Conservation (phyloP, 2,888 invertebrate species). For the Orchesella flavescens region DNA sequence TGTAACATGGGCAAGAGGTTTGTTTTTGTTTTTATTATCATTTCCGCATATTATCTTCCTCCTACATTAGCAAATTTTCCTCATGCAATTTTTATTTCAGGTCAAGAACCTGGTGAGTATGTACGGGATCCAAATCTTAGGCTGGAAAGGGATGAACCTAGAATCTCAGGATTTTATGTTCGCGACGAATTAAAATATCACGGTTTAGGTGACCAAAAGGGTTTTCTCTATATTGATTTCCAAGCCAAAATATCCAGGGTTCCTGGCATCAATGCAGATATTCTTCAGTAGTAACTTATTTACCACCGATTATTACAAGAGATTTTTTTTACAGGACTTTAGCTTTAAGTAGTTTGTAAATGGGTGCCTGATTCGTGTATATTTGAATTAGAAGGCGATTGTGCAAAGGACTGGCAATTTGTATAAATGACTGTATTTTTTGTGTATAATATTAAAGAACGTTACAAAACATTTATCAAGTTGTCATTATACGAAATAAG, state of each 20-base stretch:
- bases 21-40: neutral
- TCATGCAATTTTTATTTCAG: slow-evolving; percentile 2
- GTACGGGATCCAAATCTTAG: slow-evolving; percentile 84
- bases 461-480: too few relatives aligned
- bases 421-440: too few relatives aligned
- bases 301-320: neutral
- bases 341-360: too few relatives aligned
- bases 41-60: neutral
- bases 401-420: too few relatives aligned
- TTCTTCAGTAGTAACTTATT: slow-evolving; percentile 59
- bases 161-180: slow-evolving; percentile 86
- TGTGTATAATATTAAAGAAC: too few relatives aligned
- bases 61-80: neutral
- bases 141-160: slow-evolving; percentile 79
- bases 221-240: slow-evolving; percentile 87
- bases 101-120: slow-evolving; percentile 84
- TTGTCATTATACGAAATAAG: too few relatives aligned
- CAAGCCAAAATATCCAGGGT: slow-evolving; percentile 60
- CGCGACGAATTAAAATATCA: slow-evolving; percentile 94
- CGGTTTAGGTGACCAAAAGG: slow-evolving; percentile 88
- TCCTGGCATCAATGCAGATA: slow-evolving; percentile 67
- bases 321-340: too few relatives aligned
- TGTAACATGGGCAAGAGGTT: slow-evolving; percentile 93
- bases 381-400: too few relatives aligned
- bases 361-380: too few relatives aligned